Percentiles rank a stretch among this genome's conserved stretches.
phyloP scores from a whole-genome alignment of 2,888 invertebrate genomes.

The Plagodis pulveraria region DNA sequence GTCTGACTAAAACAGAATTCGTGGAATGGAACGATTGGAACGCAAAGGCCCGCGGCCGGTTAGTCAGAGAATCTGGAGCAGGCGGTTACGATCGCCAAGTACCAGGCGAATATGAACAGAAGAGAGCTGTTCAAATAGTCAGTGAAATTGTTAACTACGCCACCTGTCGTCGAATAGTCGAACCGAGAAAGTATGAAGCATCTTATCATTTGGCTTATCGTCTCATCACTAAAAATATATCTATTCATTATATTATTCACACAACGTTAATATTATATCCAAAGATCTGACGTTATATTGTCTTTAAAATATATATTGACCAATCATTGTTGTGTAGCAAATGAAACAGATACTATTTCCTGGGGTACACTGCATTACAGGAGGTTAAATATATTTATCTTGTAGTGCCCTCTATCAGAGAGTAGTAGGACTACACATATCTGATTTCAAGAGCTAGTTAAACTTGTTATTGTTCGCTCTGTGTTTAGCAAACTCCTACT shows the following conservation, averaged over 20 bases:
- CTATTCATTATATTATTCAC: too few relatives aligned
- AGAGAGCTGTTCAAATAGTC: slow-evolving; percentile 18
- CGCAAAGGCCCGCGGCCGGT: slow-evolving; percentile 66
- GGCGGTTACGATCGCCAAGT: slow-evolving; percentile 82
- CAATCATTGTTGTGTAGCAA: too few relatives aligned
- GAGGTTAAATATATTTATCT: not conserved
- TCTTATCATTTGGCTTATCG: too few relatives aligned
- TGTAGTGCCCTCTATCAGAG: not conserved
- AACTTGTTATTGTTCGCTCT: too few relatives aligned
- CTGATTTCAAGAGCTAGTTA: not conserved
- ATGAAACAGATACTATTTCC: too few relatives aligned
- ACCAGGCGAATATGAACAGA: slow-evolving; percentile 64
- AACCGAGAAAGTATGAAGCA: slow-evolving; percentile 12
- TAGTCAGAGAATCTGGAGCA: slow-evolving; percentile 83
- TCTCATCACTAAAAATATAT: too few relatives aligned
- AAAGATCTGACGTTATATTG: too few relatives aligned
- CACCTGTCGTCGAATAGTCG: slow-evolving; percentile 48
- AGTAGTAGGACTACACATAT: not conserved
- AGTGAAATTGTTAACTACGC: slow-evolving; percentile 19
- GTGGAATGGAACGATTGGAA: slow-evolving; percentile 73
- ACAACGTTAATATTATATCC: too few relatives aligned
- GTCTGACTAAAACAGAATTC: slow-evolving; percentile 9
- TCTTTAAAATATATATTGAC: too few relatives aligned
- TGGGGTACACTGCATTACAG: too few relatives aligned
- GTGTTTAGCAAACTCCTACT: too few relatives aligned